These are phyloP conservation scores for Microplitis demolitor DNA, from an alignment of 1,140 invertebrate genomes.

Conservation along the genomic window DNA sequence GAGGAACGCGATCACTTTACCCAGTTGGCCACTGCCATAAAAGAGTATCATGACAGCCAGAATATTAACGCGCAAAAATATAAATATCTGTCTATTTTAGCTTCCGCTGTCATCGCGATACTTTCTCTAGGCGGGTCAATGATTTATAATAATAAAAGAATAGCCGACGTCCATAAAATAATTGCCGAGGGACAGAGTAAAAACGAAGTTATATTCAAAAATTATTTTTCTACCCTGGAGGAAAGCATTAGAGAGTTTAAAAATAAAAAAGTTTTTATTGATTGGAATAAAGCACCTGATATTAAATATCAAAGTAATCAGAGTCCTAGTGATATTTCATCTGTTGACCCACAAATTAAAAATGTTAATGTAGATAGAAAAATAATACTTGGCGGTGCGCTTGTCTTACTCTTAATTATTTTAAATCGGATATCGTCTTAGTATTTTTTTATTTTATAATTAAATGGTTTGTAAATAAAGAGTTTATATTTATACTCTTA, in stretches of 20 bases:
- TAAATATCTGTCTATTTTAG: constrained; percentile 55
- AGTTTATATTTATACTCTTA: not conserved
- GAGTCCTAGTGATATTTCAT: too few species aligned
- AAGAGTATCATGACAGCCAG: constrained; percentile 58
- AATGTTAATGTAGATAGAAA: too few species aligned
- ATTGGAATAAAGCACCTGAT: not conserved
- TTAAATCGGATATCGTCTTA: too few species aligned
- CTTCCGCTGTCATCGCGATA: constrained; percentile 48
- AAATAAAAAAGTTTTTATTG: not conserved
- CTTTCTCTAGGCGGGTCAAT: constrained; percentile 50
- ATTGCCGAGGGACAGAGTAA: constrained; percentile 39
- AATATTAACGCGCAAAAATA: constrained; percentile 52
- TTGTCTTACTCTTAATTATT: too few species aligned
- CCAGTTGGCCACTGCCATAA: constrained; percentile 53
- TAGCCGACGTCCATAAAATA: constrained; percentile 41
- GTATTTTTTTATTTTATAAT: too few species aligned
- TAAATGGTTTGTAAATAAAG: too few species aligned
- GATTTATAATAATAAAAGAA: constrained; percentile 53
- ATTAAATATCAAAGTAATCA: not conserved
- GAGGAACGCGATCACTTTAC: constrained; percentile 54
- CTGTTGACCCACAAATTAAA: too few species aligned
- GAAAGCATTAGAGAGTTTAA: constrained; percentile 27
- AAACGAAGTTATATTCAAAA: constrained; percentile 41
- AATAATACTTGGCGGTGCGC: too few species aligned
- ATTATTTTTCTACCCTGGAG: constrained; percentile 37